A percentile compares a stretch with the other conserved stretches of the same genome.
Conservation (phyloP, 2,113 vertebrate genomes). For the Macrotis lagotis region DNA sequence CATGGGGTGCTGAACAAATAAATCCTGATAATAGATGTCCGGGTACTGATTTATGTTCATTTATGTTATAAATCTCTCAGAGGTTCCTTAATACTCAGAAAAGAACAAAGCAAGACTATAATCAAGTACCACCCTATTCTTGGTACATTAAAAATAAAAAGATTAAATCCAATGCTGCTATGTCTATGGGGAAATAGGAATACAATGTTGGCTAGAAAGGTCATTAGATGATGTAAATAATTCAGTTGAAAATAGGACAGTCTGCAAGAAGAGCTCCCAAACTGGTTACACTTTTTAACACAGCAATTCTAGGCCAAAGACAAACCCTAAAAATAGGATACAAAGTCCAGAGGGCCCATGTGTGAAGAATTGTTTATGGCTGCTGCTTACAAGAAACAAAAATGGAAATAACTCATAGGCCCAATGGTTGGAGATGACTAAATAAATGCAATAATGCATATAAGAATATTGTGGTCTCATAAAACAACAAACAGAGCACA, state of each 20-base stretch:
- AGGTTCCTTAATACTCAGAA: neutral
- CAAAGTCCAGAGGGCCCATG: neutral
- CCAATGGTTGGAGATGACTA: neutral
- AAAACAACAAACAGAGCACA: neutral
- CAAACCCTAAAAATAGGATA: neutral
- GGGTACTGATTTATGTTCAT: no score
- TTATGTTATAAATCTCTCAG: no score
- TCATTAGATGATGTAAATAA: neutral
- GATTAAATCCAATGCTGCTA: neutral
- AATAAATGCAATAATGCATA: neutral
- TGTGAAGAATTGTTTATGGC: neutral
- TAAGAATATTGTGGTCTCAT: neutral
- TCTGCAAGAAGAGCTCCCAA: neutral
- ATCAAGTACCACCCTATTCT: neutral
- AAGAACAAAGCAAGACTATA: neutral
- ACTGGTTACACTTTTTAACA: neutral
- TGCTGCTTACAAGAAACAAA: neutral
- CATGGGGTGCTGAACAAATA: neutral
- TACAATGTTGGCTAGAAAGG: neutral
- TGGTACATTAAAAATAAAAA: neutral
- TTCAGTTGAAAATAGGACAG: neutral
- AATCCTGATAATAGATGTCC: neutral
- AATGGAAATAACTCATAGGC: neutral
- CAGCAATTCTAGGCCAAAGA: neutral
- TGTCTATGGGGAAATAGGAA: neutral